Evolutionary conservation across 1,140 invertebrate species (phyloP).

Genomic region (Drosophila bifasciata): DNA sequence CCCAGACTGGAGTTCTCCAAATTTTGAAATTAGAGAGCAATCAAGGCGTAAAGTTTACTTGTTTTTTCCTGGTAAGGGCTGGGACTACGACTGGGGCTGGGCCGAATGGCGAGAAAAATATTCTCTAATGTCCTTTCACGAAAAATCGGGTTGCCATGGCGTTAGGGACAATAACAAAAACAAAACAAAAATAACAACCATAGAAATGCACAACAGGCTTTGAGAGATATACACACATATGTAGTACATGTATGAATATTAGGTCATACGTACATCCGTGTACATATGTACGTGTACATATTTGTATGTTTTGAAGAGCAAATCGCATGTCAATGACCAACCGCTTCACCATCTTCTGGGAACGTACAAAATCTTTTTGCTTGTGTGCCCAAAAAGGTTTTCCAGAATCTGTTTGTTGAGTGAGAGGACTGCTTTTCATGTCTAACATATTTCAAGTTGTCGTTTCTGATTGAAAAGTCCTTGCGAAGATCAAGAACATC

Average conservation of each 20-base stretch:
- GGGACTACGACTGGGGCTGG: conserved; percentile 7
- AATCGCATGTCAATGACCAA: conserved; percentile 18
- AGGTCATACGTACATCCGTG: conserved; percentile 18
- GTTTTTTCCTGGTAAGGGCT: conserved; percentile 7
- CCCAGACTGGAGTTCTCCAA: conserved; percentile 38
- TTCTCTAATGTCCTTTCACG: conserved; percentile 45
- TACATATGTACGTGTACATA: not conserved
- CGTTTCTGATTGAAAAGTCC: no score
- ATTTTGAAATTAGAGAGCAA: conserved; percentile 55
- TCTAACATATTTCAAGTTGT: no score
- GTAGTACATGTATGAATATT: conserved; percentile 27
- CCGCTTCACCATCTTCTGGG: conserved; percentile 8
- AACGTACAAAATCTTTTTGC: conserved; percentile 11
- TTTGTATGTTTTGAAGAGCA: conserved; percentile 12
- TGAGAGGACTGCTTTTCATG: no score
- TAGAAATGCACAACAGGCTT: conserved; percentile 49
- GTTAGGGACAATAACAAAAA: conserved; percentile 47
- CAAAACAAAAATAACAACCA: conserved; percentile 48
- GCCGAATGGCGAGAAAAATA: conserved; percentile 23
- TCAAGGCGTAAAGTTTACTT: conserved; percentile 52
- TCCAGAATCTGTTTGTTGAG: no score
- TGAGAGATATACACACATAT: not conserved
- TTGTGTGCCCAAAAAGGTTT: conserved; percentile 13
- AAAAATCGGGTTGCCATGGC: conserved; percentile 59
- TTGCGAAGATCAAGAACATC: no score